Conservation (phyloP, 2,888 invertebrate species). For the Anarsia innoxiella region DNA sequence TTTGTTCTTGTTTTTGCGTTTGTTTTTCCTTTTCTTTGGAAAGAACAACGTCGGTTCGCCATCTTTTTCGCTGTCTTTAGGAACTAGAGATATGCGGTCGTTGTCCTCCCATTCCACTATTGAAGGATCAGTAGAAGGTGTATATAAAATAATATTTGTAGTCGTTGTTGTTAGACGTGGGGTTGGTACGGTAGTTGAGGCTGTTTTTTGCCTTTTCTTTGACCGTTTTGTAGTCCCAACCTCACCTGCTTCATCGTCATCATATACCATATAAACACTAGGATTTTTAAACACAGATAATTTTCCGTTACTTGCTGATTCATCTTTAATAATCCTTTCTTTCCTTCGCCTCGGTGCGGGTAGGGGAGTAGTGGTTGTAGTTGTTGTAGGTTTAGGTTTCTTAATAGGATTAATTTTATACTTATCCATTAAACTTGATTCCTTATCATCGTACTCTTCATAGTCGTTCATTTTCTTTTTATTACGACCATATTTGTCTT, state of each 20-base stretch:
- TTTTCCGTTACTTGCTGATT: conserved; percentile 33
- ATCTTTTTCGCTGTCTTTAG: conserved; percentile 37
- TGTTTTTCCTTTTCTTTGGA: conserved; percentile 45
- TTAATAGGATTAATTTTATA: conserved; percentile 32
- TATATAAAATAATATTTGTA: conserved; percentile 1
- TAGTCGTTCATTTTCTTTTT: conserved; percentile 32
- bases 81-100: conserved; percentile 51
- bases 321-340: conserved; percentile 28
- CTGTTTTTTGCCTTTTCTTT: no score
- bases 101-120: conserved; percentile 20
- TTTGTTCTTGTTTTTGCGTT: conserved; percentile 31
- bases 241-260: no score
- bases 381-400: conserved; percentile 7
- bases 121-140: conserved; percentile 1
- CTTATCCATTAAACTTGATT: conserved; percentile 34
- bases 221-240: no score
- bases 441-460: conserved; percentile 49
- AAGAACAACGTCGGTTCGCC: conserved; percentile 55
- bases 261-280: conserved; percentile 39
- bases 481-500: conserved; percentile 36
- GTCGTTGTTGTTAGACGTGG: no score
- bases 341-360: conserved; percentile 18
- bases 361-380: not conserved
- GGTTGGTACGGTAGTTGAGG: conserved; percentile 24
- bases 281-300: conserved; percentile 59